Evolutionary conservation across 2,797 vertebrate species (phyloP), one percentile per base, ranked within the genome.

Genomic region (Heterohyrax brucei): DNA sequence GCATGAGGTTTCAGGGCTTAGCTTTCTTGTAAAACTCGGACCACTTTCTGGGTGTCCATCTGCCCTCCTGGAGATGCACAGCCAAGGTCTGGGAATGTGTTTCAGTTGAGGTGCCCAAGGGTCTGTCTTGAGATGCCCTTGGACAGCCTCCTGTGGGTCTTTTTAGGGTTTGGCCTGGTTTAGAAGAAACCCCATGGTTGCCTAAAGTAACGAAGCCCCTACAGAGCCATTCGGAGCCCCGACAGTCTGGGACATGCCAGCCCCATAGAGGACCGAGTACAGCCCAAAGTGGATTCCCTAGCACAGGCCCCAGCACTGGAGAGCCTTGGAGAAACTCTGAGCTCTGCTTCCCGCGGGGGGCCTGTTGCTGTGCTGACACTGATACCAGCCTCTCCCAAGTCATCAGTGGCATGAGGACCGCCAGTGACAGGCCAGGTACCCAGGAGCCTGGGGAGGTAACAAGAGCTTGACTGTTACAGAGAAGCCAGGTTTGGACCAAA

Each of bases 21-120:
- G 50, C 83, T 81, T 81, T 30, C 53, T 70, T 92, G 46, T 68
- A 44, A 94, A 94, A 24, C n/a, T 26, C 87, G 64, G 80, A 21
- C 28, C 53, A n/a, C 59, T 83, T 84, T 83, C 53, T 9, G 0
- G 59, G 24, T 26, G 9, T 77, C 53, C 61, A 12, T 50, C 30
- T 28, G 7, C 28, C 22, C 18, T 19, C 19, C 28, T 75, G 26
- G 9, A 84, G n/a, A 9, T 56, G 10, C 56, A 73, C 24, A 81
- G n/a, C 4, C 53, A 78, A 78, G 59, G 28, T 64, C 75, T 68
- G 79, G 28, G 21, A 56, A 75, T 53, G n/a, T 4, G 33, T 87
- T 53, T 81, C 33, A 77, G 66, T 56, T 62, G 46, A 95, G 48
- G 22, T 30, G 14, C 46, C 76, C 16, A 22, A 10, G 61, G 9